Base-by-base conservation (phyloP, 2,113 vertebrate species). In the Noturus placidus region DNA sequence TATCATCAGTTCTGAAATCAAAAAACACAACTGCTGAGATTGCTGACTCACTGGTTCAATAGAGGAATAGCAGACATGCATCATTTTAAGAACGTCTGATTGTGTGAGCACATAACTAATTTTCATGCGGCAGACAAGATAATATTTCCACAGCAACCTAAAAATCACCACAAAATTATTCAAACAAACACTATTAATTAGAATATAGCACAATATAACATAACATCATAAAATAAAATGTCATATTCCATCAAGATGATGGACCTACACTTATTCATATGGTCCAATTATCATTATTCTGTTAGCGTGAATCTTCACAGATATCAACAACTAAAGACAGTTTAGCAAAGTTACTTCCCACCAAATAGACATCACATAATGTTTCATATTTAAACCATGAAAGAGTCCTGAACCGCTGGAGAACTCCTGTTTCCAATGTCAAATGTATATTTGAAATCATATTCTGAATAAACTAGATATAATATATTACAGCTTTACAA, bases 1-100 rank as follows among this genome's bases (percentile, higher is more conserved):
- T 19, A 57, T 17, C 8, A 19, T 57, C 56, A 57, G 56, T 57
- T 57, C 14, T 57, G 56, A 57, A 57, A 57, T 57, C 4, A 17
- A 46, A 57, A 57, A 57, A 56, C 15, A 25, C 22, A 61, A 7
- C 59, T 27, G 20, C 42, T 77, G 25, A 79, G 50, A 7, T 79
- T 56, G 50, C 38, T 79, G 27, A 54, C 17, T 54, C 11, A 88
- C 86, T 22, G 25, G 2, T 65, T 65, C 10, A 65, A 65, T 90
- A 87, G 89, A 42, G 54, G 67, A 56, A 67, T 15, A 72, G 89
- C 91, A 91, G 87, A 92, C 83, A 86, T 67, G 86, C 79, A 87
- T 57, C 6, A 57, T 57, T 81, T 35, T 59, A 81, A 81, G 14
- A 46, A 35, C 59, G n/a, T 57, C 63, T 61, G 42, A 81, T 81